Conservation (phyloP, 30 jellyfish, hydroid and myxozoan species). For the Chrysaora quinquecirrha region DNA sequence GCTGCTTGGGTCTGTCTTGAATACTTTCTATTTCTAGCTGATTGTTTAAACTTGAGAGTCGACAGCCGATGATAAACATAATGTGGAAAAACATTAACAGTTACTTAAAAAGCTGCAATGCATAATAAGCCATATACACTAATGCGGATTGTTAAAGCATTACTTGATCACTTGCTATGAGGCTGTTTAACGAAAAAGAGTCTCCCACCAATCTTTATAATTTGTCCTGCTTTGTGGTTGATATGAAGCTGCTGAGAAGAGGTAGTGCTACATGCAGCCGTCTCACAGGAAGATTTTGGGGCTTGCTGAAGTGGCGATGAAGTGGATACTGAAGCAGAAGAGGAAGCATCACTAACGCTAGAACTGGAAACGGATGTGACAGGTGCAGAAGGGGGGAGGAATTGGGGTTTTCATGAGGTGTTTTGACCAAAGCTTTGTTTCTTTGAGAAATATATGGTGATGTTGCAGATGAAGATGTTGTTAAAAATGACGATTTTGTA, state of each 20-base stretch:
- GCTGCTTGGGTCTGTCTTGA: background rate
- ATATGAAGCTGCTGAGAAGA: background rate
- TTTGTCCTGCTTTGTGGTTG: background rate
- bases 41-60: background rate
- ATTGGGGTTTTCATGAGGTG: background rate
- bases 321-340: background rate
- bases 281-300: constrained; percentile 1
- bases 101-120: background rate
- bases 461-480: background rate
- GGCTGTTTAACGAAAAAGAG: background rate
- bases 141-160: background rate
- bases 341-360: background rate
- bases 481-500: background rate
- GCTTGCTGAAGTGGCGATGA: background rate
- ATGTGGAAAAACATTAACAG: background rate
- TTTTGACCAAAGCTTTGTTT: background rate
- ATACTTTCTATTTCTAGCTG: background rate
- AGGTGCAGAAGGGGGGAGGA: background rate
- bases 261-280: constrained; percentile 1
- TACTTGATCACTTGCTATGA: background rate
- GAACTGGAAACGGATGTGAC: background rate
- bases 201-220: background rate
- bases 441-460: background rate
- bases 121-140: background rate
- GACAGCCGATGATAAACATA: background rate